Evolutionary conservation across 1,140 invertebrate genomes (phyloP), one percentile per base, ranked within the genome.

Genomic region (Drosophila saltans): DNA sequence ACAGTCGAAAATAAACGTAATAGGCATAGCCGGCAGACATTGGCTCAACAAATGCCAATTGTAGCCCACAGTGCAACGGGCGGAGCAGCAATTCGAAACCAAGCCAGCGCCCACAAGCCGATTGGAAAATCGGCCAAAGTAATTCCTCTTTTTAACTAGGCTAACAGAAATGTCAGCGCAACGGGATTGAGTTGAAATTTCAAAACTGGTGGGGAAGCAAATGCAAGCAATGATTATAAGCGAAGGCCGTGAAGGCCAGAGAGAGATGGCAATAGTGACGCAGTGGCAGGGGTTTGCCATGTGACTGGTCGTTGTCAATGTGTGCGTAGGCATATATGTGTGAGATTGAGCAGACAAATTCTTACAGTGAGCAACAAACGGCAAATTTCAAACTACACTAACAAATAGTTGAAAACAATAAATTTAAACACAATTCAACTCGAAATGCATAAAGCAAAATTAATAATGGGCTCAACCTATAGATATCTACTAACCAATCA

Each of bases 71-170:
- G 45, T 52, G 45, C 45, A 65, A 77, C 84, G 81, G 79, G 85
- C 85, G 85, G 79, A 90, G 85, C 81, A 81, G 79, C 74, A 83
- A 80, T 81, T 88, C 83, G 81, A 77, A 80, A 88, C 82, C 88
- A 52, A 52, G 45, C 84, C 83, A 77, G 83, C 84, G 84, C 84
- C 81, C 84, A 88, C 86, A 88, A 80, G 80, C 83, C 85, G 85
- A 89, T 88, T 88, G 80, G 86, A 82, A 84, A 81, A 90, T 91
- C 91, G 91, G 91, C 91, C 92, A 92, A 92, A 92, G 91, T 92
- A 85, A 92, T 92, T 91, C 91, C 91, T 92, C 91, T 92, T 92
- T 92, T 92, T 91, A 83, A 91, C 78, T 83, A 92, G 83, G 91
- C 75, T 63, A 57, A 10, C 91, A 92, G 85, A 66, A 88, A 69